These are phyloP conservation scores for Dipodomys spectabilis DNA, from an alignment of 2,113 vertebrate genomes.

Conservation along the genomic window DNA sequence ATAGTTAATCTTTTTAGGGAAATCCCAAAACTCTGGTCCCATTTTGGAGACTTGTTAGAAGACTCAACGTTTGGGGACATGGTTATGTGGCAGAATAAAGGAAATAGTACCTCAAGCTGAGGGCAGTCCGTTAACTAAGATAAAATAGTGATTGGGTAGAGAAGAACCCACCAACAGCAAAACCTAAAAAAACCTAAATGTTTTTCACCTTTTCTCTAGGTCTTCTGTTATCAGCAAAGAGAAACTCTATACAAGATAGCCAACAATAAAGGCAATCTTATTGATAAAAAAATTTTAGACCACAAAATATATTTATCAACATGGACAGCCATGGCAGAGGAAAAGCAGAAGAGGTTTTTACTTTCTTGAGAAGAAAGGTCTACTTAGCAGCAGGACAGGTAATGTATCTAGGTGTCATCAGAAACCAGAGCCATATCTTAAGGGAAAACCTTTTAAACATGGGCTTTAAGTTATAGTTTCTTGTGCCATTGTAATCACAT, in stretches of 20 bases:
- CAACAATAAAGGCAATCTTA: constrained; percentile 1
- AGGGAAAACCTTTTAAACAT: not conserved
- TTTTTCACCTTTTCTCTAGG: constrained; percentile 64
- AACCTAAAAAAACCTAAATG: not conserved
- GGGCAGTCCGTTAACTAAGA: not conserved
- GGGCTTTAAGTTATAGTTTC: not conserved
- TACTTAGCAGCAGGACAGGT: not conserved
- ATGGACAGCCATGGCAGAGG: not conserved
- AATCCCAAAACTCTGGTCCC: not conserved
- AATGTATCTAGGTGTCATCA: not conserved
- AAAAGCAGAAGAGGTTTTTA: not conserved
- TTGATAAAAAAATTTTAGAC: not conserved
- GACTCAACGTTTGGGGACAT: not conserved
- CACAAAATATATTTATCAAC: not conserved
- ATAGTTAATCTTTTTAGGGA: not conserved
- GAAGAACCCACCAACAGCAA: not conserved
- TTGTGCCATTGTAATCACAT: not conserved
- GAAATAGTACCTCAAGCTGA: not conserved
- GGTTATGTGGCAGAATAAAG: not conserved
- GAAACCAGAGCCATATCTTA: not conserved
- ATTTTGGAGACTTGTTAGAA: not conserved
- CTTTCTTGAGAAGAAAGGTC: not conserved
- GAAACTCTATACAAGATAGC: constrained; percentile 24
- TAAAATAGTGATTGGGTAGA: not conserved
- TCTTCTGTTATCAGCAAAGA: constrained; percentile 34